Evolutionary conservation across 2,888 invertebrate species (phyloP), one percentile per base, ranked within the genome.

Genomic region (Sesia bembeciformis): DNA sequence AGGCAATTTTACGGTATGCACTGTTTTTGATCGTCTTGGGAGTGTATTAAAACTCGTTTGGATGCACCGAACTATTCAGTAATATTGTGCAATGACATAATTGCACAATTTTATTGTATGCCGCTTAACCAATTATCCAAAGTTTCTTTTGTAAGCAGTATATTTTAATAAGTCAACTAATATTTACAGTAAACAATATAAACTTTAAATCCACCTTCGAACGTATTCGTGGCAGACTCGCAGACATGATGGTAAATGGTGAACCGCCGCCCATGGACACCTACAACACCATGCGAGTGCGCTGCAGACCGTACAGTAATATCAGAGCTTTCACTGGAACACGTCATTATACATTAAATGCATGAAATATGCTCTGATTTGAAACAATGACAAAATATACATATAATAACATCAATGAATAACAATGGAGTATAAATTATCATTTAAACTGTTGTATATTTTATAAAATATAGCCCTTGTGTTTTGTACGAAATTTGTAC

Each of bases 341-440:
- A 60, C 64, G 63, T 66, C 76, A 74, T 77, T 73, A 80, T 74
- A 84, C 85, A 86, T 88, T 87, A 88, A 84, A 87, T 84, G 85
- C 85, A 86, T 88, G 85, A 88, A 88, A 89, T 87, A 89, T 88
- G 89, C 87, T 88, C 88, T 88, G 88, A 88, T 88, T 88, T 88
- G 86, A 88, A 89, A 89, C 88, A 89, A 89, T 88, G 88, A 89
- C 84, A 77, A 88, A 88, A 88, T 89, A 88, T 89, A 88, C 88
- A 89, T 87, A 88, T 88, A 88, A 89, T 88, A 89, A 88, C 87
- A 87, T 87, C 89, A 88, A 88, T 89, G 89, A 89, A 89, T 89
- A 88, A 89, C 89, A 88, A 89, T 88, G 86, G 88, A 75, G 84
- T 86, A 89, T 89, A 88, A 89, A 88, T 88, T 89, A 89, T 89